Percentiles rank a stretch among this genome's conserved stretches.
Conservation (phyloP, 23 tunicate genomes). For the Aplidium turbinatum region DNA sequence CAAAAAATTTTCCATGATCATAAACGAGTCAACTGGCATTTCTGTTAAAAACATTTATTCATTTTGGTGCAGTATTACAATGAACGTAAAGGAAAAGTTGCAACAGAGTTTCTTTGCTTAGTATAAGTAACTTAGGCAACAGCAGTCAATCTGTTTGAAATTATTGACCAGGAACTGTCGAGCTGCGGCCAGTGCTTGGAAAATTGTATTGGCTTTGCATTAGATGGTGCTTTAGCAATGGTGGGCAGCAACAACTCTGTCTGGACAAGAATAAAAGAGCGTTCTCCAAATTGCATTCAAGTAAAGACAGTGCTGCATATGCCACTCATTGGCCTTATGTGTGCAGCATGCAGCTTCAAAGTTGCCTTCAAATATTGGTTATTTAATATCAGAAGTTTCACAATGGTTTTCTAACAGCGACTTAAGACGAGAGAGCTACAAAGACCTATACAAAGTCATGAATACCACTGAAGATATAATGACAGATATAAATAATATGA, state of each 20-base stretch:
- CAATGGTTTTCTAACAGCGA: conserved; percentile 17
- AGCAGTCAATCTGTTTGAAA: conserved; percentile 1
- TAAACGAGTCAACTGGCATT: conserved; percentile 18
- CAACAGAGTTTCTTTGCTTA: conserved; percentile 8
- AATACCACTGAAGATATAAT: conserved; percentile 6
- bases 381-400: too few relatives aligned
- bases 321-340: conserved; percentile 13
- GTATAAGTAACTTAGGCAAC: conserved; percentile 3
- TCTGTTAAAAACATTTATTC: conserved; percentile 3
- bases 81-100: not conserved
- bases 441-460: conserved; percentile 5
- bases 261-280: conserved; percentile 13
- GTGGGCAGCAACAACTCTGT: conserved; percentile 35
- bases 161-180: not conserved
- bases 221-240: conserved; percentile 10
- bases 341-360: conserved; percentile 14
- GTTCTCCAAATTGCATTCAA: conserved; percentile 6
- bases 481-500: not conserved
- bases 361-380: too few relatives aligned
- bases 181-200: not conserved
- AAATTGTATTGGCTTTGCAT: conserved; percentile 7
- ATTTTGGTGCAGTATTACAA: conserved; percentile 6
- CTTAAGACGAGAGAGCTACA: conserved; percentile 6
- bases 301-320: conserved; percentile 6
- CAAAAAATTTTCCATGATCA: not conserved